Percentiles rank a stretch among this genome's conserved stretches.
phyloP scores from a whole-genome alignment of 2,888 invertebrate genomes.

The Teleiodes luculella region DNA sequence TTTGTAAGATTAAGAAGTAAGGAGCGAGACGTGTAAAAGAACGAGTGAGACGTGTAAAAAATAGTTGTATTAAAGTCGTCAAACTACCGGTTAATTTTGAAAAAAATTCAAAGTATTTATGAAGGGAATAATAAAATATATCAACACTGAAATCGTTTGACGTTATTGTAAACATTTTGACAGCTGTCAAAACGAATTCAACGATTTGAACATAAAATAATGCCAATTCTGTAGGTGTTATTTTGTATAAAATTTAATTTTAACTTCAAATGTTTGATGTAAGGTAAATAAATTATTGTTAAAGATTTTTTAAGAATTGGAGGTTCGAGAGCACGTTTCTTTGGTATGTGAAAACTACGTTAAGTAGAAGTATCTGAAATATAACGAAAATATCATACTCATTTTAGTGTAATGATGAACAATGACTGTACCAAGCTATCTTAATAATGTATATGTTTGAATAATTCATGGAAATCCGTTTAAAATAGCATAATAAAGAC shows the following conservation, averaged over 20 bases:
- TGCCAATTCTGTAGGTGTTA: conserved; percentile 31
- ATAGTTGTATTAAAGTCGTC: no score
- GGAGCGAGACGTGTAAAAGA: conserved; percentile 43
- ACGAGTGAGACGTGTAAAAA: no score
- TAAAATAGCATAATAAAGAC: conserved; percentile 51
- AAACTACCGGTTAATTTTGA: no score
- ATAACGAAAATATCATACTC: conserved; percentile 45
- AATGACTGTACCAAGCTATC: conserved; percentile 47
- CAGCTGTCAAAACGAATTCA: no score
- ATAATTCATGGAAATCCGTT: conserved; percentile 51
- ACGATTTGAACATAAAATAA: no score
- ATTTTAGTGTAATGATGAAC: conserved; percentile 35
- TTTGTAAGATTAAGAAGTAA: conserved; percentile 26
- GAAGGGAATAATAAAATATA: no score
- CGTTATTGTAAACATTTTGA: no score
- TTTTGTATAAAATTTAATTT: conserved; percentile 26
- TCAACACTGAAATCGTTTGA: no score
- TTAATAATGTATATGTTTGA: conserved; percentile 47
- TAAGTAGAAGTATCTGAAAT: conserved; percentile 23
- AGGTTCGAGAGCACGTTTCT: no score
- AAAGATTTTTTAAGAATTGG: conserved; percentile 36
- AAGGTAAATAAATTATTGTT: conserved; percentile 41
- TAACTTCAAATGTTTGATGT: conserved; percentile 17
- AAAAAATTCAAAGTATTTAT: no score
- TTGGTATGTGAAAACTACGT: no score